phyloP scores from a whole-genome alignment of 2,888 invertebrate genomes.

The Mimas tiliae region DNA sequence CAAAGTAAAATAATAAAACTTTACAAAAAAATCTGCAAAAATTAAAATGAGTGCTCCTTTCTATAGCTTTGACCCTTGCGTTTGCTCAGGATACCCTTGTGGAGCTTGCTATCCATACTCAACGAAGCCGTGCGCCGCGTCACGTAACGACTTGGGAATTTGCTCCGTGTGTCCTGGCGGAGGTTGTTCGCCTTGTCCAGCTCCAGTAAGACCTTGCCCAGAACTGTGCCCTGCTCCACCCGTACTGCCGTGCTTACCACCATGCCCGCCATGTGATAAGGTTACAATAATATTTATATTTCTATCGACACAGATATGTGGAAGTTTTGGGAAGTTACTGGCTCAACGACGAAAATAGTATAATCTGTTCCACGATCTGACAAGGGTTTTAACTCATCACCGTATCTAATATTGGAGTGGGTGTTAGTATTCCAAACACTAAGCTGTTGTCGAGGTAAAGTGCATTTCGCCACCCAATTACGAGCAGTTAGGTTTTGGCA shows the following conservation, averaged over 20 bases:
- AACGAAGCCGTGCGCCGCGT: slow-evolving; percentile 70
- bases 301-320: no score
- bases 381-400: background rate
- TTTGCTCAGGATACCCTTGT: slow-evolving; percentile 68
- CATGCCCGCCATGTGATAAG: slow-evolving; percentile 76
- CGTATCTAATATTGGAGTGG: background rate
- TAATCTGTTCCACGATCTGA: background rate
- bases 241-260: slow-evolving; percentile 64
- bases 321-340: background rate
- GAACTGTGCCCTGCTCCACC: slow-evolving; percentile 63
- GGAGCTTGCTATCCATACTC: slow-evolving; percentile 74
- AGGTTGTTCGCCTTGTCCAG: slow-evolving; percentile 76
- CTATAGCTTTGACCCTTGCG: slow-evolving; percentile 77
- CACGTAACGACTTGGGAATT: slow-evolving; percentile 61
- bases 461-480: slow-evolving; percentile 13
- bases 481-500: slow-evolving; percentile 38
- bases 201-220: slow-evolving; percentile 74
- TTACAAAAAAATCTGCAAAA: slow-evolving; percentile 49
- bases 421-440: background rate
- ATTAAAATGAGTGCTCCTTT: slow-evolving; percentile 75
- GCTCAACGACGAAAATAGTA: no score
- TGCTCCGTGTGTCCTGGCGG: slow-evolving; percentile 78
- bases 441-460: slow-evolving; percentile 7
- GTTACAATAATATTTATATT: slow-evolving; percentile 40
- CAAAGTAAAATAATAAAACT: no score